Percentiles rank a stretch among this genome's conserved stretches.
phyloP scores from a whole-genome alignment of 2,113 vertebrate species.

The Myiagra hebetior region DNA sequence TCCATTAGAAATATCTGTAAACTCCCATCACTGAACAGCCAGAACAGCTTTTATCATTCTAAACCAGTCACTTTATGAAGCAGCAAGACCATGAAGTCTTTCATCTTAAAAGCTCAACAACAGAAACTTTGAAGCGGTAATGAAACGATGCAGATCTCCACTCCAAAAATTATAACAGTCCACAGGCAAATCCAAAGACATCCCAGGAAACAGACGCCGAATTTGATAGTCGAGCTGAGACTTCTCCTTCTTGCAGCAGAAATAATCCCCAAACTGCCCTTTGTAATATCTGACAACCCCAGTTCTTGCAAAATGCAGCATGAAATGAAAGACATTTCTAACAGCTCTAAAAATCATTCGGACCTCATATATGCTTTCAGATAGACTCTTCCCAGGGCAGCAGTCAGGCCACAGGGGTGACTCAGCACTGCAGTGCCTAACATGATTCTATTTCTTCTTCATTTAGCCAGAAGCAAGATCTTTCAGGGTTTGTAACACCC shows the following conservation, averaged over 20 bases:
- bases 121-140: conserved; percentile 42
- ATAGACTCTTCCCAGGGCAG: not conserved
- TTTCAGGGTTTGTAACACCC: not conserved
- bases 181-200: conserved; percentile 1
- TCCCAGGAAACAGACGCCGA: not conserved
- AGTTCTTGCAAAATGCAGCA: not conserved
- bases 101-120: conserved; percentile 55
- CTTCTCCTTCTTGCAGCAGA: not conserved
- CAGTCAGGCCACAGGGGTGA: not conserved
- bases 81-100: conserved; percentile 30
- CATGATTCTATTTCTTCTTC: not conserved
- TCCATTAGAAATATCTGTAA: conserved; percentile 10
- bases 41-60: conserved; percentile 54
- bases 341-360: not conserved
- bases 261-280: not conserved
- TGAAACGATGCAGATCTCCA: conserved; percentile 9
- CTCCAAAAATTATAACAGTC: conserved; percentile 22
- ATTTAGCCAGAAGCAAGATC: not conserved
- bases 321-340: not conserved
- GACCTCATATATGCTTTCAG: not conserved
- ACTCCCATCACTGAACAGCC: not conserved
- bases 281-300: not conserved
- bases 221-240: not conserved
- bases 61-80: conserved; percentile 22
- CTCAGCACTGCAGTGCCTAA: not conserved